Percentiles rank a stretch among this genome's conserved stretches.
Evolutionary conservation across 2,797 vertebrate genomes (phyloP).

Genomic region (Sebastes aleutianus): DNA sequence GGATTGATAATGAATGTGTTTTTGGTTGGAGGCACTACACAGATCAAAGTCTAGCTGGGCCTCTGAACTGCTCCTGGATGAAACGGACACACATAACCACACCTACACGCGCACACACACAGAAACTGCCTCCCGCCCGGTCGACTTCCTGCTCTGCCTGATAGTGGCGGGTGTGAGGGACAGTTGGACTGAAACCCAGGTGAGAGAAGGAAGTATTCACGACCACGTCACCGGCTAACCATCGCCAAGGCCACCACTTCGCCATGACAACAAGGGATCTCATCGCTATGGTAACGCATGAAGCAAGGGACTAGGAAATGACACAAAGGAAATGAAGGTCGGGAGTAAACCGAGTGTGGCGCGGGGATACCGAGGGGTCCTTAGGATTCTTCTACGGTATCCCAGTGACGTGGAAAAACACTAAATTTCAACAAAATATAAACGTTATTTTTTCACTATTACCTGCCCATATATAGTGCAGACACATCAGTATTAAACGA

Average conservation of each 20-base stretch:
- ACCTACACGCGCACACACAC: not conserved
- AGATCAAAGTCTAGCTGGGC: constrained; percentile 64
- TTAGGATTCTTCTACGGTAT: not conserved
- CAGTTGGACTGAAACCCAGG: constrained; percentile 44
- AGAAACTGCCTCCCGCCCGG: not conserved
- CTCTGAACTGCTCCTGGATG: constrained; percentile 53
- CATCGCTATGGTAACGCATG: constrained; percentile 60
- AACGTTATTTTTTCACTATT: not conserved
- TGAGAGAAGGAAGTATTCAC: constrained; percentile 45
- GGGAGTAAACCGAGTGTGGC: not conserved
- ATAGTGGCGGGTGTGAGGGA: constrained; percentile 36
- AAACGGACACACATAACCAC: not conserved
- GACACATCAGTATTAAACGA: not conserved
- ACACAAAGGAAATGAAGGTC: constrained; percentile 46
- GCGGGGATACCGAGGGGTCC: not conserved
- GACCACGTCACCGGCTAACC: constrained; percentile 20
- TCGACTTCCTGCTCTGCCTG: constrained; percentile 2
- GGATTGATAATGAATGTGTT: constrained; percentile 54
- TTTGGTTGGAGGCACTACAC: constrained; percentile 32
- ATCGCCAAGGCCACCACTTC: constrained; percentile 43
- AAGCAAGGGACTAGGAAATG: constrained; percentile 43
- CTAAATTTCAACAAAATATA: not conserved
- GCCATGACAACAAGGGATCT: constrained; percentile 62
- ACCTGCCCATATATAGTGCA: not conserved
- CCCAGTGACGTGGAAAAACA: accelerated